Conservation (phyloP, 1,140 invertebrate species). For the Aphis gossypii region DNA sequence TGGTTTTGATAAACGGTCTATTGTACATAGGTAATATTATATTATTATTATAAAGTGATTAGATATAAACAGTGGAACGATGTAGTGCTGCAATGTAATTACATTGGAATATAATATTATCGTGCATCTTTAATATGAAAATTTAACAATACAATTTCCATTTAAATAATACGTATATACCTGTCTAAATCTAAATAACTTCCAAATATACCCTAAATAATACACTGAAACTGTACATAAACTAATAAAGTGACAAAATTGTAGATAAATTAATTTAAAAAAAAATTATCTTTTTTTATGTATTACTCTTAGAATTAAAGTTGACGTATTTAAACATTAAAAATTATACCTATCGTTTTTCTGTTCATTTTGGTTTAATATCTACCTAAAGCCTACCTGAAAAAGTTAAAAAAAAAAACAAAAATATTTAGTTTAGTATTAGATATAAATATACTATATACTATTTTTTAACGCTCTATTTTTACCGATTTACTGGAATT, state of each 20-base stretch:
- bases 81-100: neutral
- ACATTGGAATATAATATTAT: neutral
- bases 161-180: neutral
- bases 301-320: neutral
- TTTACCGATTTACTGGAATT: neutral
- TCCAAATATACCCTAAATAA: too few species aligned
- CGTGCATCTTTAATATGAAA: neutral
- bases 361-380: neutral
- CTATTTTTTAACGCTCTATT: neutral
- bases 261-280: too few species aligned
- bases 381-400: neutral
- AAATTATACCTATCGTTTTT: neutral
- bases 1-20: constrained; percentile 3
- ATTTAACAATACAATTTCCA: neutral
- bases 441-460: neutral
- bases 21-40: neutral
- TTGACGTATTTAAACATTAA: neutral
- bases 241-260: too few species aligned
- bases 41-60: neutral
- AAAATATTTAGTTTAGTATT: neutral
- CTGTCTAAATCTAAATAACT: too few species aligned
- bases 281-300: neutral
- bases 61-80: neutral
- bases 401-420: neutral
- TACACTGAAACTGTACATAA: too few species aligned